Base-by-base conservation (phyloP, 1,140 invertebrate genomes). In the Atta texana region DNA sequence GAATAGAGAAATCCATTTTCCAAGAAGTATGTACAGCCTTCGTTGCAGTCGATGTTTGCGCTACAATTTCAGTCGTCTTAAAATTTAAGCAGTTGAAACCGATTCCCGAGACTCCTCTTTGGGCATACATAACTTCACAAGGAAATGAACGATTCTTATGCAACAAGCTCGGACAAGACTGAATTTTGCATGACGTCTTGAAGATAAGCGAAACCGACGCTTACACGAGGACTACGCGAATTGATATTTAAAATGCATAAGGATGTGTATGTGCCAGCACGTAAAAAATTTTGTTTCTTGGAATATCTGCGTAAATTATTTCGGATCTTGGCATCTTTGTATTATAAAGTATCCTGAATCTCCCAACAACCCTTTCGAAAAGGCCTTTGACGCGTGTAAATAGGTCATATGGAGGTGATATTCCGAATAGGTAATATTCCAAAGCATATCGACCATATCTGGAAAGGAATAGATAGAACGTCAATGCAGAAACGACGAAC, bases 141-240 rank as follows among this genome's bases (percentile, higher is more conserved):
- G 69, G 74, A 61, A 87, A 87, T 84, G 78, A 88, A 68, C 78
- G 88, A 84, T 84, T 81, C 64, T 84, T 76, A 72, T 84, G 77
- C 85, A 57, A 55, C 55, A n/a, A 24, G 31, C 61, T 57, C 31
- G 82, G 55, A 61, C 71, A 53, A 59, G 39, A 8, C 51, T 82
- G 72, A 82, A 89, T 89, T 69, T 87, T 87, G 34, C 74, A 87
- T 66, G 64, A 53, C 57, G 28, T 72, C n/a, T 28, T 24, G 77
- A 34, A 78, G 80, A 84, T 87, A 87, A 84, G 57, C 76, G 24
- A 6, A 8, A n/a, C 53, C 51, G 7, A 49, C 24, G 68, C 61
- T 4, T 18, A 14, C 66, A 21, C 49, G 57, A 34, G 39, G n/a
- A 44, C 24, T 12, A 6, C 28, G 4, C 16, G 21, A 69, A 28